These are phyloP conservation scores for Argyrosomus regius DNA, from an alignment of 2,797 vertebrate species.

Conservation along the genomic window DNA sequence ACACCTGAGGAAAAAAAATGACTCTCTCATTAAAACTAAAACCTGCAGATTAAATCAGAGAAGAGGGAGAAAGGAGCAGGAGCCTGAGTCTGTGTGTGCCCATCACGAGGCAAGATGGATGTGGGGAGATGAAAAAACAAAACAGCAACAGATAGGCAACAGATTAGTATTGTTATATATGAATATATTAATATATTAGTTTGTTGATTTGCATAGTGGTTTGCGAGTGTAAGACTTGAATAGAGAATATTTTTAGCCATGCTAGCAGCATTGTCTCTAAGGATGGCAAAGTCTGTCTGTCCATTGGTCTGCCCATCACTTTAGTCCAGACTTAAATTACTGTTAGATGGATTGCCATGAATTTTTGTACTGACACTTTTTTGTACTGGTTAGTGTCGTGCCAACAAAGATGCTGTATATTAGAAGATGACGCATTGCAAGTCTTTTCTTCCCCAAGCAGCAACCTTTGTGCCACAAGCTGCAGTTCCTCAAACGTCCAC, in stretches of 20 bases:
- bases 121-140: not conserved
- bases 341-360: not conserved
- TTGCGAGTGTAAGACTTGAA: not conserved
- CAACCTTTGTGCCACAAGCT: no score
- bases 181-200: not conserved
- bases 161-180: conserved; percentile 4
- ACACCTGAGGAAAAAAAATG: conserved; percentile 53
- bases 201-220: conserved; percentile 1
- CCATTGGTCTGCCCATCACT: not conserved
- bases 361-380: no score
- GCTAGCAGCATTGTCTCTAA: no score
- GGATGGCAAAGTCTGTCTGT: not conserved
- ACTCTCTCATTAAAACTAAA: conserved; percentile 64
- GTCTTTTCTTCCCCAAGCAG: no score
- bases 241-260: not conserved
- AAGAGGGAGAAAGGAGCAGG: conserved; percentile 11
- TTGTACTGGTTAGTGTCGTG: no score
- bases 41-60: conserved; percentile 62
- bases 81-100: not conserved
- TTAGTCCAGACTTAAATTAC: not conserved
- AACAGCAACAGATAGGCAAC: conserved; percentile 5
- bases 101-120: not conserved
- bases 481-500: no score
- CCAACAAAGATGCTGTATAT: no score
- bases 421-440: no score